phyloP scores from a whole-genome alignment of 2,797 vertebrate species.

The Nasua narica region DNA sequence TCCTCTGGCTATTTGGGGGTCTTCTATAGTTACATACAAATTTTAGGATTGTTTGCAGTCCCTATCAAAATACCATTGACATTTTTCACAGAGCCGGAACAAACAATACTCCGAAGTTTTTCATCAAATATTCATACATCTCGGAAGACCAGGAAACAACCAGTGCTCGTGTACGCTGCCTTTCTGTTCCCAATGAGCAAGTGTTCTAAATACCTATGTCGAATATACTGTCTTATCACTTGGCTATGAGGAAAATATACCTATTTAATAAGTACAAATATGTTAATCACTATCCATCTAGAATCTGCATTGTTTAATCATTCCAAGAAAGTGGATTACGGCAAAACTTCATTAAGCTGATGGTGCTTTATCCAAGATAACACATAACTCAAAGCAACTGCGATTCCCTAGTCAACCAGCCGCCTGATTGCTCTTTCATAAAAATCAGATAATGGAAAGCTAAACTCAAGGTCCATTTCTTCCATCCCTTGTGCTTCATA shows the following conservation, averaged over 20 bases:
- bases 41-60: no score
- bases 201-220: neutral
- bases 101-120: neutral
- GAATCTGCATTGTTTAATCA: conserved; percentile 19
- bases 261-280: neutral
- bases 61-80: neutral
- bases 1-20: no score
- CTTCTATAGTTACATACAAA: no score
- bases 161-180: neutral
- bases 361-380: conserved; percentile 59
- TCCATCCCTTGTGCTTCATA: conserved; percentile 42
- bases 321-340: conserved; percentile 26
- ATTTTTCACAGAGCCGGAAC: neutral
- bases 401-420: conserved; percentile 31
- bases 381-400: conserved; percentile 62
- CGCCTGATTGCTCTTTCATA: conserved; percentile 54
- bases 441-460: conserved; percentile 68
- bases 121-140: neutral
- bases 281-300: neutral
- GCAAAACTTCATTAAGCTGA: conserved; percentile 54
- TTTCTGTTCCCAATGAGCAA: neutral
- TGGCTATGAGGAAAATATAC: neutral
- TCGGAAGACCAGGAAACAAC: neutral
- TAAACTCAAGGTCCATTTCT: conserved; percentile 41
- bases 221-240: neutral